Evolutionary conservation across 2,797 vertebrate species (phyloP), one percentile per base, ranked within the genome.

Genomic region (Xenops minutus): DNA sequence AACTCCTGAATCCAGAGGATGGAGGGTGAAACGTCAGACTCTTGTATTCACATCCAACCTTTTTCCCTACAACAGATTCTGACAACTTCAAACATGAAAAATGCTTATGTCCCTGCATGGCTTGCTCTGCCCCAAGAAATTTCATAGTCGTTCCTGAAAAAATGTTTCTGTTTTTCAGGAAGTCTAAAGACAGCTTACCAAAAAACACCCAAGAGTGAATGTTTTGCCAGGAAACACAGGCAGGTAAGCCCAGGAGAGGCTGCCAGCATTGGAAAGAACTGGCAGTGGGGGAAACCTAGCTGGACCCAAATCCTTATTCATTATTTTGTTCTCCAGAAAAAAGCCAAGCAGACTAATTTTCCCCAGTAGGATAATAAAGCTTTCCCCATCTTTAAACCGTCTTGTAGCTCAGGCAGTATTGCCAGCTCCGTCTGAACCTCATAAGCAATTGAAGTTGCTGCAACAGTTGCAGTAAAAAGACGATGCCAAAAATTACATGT

Each of bases 241-340:
- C 48, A 84, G 62, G 22, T 2, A 0, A 27, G 55, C 26, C 62
- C 3, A 0, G 0, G 0, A 66, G 14, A 74, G 9, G 6, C 34
- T 51, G 77, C 12, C 37, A 52, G 51, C 10, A 9, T 1, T 30
- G 30, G 24, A 77, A 76, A 85, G 21, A 86, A 71, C 11, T 36
- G 32, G 14, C 16, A 39, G 24, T 5, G 2, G 16, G 7, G 22
- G 3, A 80, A 92, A 58, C 43, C 37, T 46, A 34, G 12, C 13
- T 61, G 37, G 30, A 83, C 41, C 22, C 72, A 92, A 85, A 79
- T 34, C 46, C 34, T 55, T 34, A 20, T 11, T 48, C 39, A 48
- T 36, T 48, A 54, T 23, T 74, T 52, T 68, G 20, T 36, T 32
- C 26, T 68, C 32, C 62, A 41, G 6, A 15, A 81, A 75, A 66